Percentiles rank a stretch among this genome's conserved stretches.
phyloP scores from a whole-genome alignment of 2,888 invertebrate species.

The Tenthredo amoena region DNA sequence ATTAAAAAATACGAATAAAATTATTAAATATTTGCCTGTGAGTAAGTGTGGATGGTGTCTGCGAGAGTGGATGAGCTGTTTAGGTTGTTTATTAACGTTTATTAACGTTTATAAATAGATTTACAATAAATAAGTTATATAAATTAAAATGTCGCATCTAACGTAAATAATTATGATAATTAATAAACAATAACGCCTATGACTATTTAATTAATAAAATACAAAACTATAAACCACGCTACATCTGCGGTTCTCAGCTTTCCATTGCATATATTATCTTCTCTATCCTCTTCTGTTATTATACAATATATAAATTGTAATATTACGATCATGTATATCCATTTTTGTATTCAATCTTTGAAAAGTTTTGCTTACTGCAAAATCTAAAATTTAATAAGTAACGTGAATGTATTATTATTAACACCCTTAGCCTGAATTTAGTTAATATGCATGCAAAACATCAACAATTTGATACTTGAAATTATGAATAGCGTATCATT shows the following conservation, averaged over 20 bases:
- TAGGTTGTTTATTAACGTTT: no score
- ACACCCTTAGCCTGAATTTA: constrained; percentile 22
- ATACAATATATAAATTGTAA: neutral
- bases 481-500: neutral
- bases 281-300: neutral
- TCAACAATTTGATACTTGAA: neutral
- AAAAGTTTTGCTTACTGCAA: constrained; percentile 19
- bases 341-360: constrained; percentile 40
- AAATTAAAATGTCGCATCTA: constrained; percentile 46
- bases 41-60: constrained; percentile 15
- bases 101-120: constrained; percentile 24
- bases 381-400: constrained; percentile 34
- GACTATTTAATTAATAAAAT: constrained; percentile 53
- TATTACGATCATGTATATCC: constrained; percentile 32
- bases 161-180: constrained; percentile 46
- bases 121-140: constrained; percentile 54
- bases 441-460: neutral
- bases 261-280: constrained; percentile 10
- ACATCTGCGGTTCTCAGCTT: constrained; percentile 31
- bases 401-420: constrained; percentile 34
- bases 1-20: constrained; percentile 5
- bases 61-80: constrained; percentile 7
- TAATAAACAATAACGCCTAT: constrained; percentile 50
- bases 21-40: constrained; percentile 18
- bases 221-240: constrained; percentile 33